These are phyloP conservation scores for Chalcosyrphus nemorum DNA, from an alignment of 2,888 invertebrate genomes.

Conservation along the genomic window DNA sequence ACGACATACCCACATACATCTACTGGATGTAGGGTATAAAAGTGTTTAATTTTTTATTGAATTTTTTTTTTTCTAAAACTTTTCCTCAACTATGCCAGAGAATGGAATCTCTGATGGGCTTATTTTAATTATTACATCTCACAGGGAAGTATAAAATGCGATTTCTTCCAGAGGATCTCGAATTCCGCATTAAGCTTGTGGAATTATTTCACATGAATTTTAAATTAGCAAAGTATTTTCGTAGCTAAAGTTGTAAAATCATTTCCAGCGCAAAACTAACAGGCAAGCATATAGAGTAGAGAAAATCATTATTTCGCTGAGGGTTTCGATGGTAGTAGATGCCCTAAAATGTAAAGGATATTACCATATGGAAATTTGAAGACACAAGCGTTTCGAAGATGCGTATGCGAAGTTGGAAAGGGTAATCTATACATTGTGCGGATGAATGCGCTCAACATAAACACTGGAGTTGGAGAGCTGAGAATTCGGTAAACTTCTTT, in stretches of 20 bases:
- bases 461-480: too few relatives aligned
- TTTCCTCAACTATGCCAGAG: background rate
- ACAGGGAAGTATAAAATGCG: background rate
- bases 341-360: too few relatives aligned
- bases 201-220: background rate
- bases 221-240: background rate
- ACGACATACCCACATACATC: too few relatives aligned
- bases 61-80: background rate
- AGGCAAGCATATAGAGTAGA: background rate
- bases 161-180: too few relatives aligned
- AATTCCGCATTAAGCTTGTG: background rate
- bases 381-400: too few relatives aligned
- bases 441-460: too few relatives aligned
- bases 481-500: too few relatives aligned
- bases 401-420: too few relatives aligned
- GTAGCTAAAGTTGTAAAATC: background rate
- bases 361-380: too few relatives aligned
- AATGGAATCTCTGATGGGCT: background rate
- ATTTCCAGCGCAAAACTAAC: background rate
- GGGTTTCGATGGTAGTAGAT: too few relatives aligned
- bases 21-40: constrained; percentile 19
- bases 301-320: too few relatives aligned
- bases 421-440: too few relatives aligned
- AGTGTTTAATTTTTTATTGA: background rate
- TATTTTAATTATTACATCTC: background rate